Base-by-base conservation (phyloP, 1,140 invertebrate genomes). In the Drosophila nigrodunni region DNA sequence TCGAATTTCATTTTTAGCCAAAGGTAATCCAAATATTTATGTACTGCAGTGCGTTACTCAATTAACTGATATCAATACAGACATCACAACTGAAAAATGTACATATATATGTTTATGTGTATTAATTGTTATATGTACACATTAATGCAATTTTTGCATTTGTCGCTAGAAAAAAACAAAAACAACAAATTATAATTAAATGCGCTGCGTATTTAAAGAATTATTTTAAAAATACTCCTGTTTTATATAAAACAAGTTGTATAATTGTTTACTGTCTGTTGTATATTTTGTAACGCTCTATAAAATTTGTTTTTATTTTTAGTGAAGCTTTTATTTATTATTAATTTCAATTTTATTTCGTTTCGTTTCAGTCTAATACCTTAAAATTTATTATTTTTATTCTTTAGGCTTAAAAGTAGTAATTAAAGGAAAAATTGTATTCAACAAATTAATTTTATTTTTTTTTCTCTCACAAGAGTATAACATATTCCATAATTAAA, bases 61-160 rank as follows among this genome's bases (percentile, higher is more conserved):
- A 82, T 82, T 86, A 82, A 86, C 75, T 87, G 71, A 82, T 73
- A 78, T 82, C 75, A 73, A 78, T 86, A 68, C 55, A 66, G 7
- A 18, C 43, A 68, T 67, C 9, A 30, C 15, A 5, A 10, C 21
- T 21, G 39, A 13, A 54, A 34, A 57, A 58, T 52, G 46, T 60
- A n/a, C 15, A 46, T 9, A 60, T 54, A n/a, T 2, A 18, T 21
- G 11, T 49, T 2, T 82, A 41, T 61, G 62, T 41, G 18, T 25
- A 46, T 11, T 54, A 46, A n/a, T 2, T n/a, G n/a, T n/a, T 49
- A 4, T 82, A 44, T 61, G 62, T 41, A 74, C 61, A 87, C 61
- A 82, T 73, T 71, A 82, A 79, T 77, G 82, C 69, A 88, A 87
- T 82, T 82, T 82, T 73, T 67, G 68, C 60, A 66, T 86, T 79